phyloP scores from a whole-genome alignment of 2,113 vertebrate genomes.

The Oreochromis niloticus region DNA sequence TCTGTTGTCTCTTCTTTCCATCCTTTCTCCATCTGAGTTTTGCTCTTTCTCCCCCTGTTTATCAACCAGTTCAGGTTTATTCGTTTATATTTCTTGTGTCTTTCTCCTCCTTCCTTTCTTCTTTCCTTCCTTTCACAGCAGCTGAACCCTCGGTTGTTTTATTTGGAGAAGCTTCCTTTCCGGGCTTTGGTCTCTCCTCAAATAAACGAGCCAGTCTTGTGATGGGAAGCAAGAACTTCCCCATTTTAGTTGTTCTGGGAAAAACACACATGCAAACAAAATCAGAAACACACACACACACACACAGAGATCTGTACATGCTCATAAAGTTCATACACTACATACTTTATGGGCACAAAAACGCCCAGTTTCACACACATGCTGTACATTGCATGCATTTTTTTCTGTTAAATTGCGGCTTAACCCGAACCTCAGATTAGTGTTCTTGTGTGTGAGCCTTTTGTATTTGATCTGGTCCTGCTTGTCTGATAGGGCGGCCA shows the following conservation, averaged over 20 bases:
- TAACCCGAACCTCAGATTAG: neutral
- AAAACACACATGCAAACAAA: neutral
- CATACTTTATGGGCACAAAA: neutral
- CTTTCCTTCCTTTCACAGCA: neutral
- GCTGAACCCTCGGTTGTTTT: conserved; percentile 31
- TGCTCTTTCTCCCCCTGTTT: neutral
- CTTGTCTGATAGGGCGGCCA: neutral
- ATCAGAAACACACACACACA: neutral
- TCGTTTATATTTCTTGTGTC: neutral
- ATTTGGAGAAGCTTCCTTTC: conserved; percentile 26
- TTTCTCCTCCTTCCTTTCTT: neutral
- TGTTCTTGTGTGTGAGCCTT: neutral
- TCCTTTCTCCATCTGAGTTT: neutral
- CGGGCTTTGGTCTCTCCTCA: conserved; percentile 25
- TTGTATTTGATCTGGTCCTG: neutral
- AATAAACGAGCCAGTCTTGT: conserved; percentile 38
- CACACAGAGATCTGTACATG: neutral
- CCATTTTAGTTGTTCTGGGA: conserved; percentile 11
- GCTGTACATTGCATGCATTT: neutral
- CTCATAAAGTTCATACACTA: neutral
- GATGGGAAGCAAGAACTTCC: conserved; percentile 51
- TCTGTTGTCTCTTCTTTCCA: neutral
- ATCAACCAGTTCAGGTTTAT: neutral
- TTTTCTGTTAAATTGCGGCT: neutral
- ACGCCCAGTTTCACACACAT: neutral